phyloP scores from a whole-genome alignment of 2,797 vertebrate species.

The Enteromius argenteus region DNA sequence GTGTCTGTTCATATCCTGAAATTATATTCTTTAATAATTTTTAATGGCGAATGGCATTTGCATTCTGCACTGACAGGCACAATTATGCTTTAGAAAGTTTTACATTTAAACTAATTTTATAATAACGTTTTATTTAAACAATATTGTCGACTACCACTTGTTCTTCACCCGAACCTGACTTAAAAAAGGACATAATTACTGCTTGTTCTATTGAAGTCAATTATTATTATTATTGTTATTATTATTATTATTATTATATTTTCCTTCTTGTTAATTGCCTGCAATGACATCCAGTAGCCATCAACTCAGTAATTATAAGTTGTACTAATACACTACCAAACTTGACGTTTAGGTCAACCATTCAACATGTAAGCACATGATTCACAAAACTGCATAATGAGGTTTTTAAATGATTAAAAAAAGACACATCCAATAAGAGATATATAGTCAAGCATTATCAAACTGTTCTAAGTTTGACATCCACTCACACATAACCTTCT shows the following conservation, averaged over 20 bases:
- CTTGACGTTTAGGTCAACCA: conserved; percentile 17
- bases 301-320: conserved; percentile 18
- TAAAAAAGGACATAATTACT: conserved; percentile 24
- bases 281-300: conserved; percentile 12
- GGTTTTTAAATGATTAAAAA: background rate
- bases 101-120: conserved; percentile 7
- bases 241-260: background rate
- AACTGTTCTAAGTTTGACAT: background rate
- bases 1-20: background rate
- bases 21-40: background rate
- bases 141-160: background rate
- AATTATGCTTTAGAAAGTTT: conserved; percentile 19
- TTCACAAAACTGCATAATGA: conserved; percentile 14
- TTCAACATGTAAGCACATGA: background rate
- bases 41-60: background rate
- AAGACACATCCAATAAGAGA: background rate
- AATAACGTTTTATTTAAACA: conserved; percentile 10
- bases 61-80: background rate
- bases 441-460: background rate
- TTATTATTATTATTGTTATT: too few species aligned
- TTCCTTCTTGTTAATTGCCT: background rate
- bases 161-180: background rate
- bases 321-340: conserved; percentile 20
- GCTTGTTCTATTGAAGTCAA: background rate
- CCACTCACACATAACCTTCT: background rate